A percentile compares a stretch with the other conserved stretches of the same genome.
These are phyloP conservation scores for Haliaeetus leucogaster DNA, from an alignment of 2,113 vertebrate genomes.

Conservation along the genomic window DNA sequence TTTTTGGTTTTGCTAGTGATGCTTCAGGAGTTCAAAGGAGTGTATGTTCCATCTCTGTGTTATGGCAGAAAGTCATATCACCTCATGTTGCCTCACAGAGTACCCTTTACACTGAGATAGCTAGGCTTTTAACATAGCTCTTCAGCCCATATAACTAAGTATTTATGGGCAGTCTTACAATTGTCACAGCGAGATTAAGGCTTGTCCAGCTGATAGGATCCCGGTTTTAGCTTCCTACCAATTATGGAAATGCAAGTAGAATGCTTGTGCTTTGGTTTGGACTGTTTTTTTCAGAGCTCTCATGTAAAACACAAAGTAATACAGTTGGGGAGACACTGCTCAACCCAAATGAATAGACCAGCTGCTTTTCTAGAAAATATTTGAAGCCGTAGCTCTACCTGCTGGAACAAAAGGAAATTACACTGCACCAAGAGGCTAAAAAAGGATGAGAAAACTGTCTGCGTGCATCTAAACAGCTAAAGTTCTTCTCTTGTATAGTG, in stretches of 20 bases:
- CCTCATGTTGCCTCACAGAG: background rate
- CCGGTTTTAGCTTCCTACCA: background rate
- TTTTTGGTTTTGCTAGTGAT: background rate
- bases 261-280: background rate
- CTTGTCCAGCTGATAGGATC: background rate
- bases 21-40: background rate
- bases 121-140: background rate
- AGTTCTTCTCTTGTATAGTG: background rate
- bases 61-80: background rate
- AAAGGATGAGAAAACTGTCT: background rate
- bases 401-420: constrained; percentile 1
- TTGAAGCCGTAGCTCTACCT: constrained; percentile 30
- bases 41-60: background rate
- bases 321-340: background rate
- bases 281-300: background rate
- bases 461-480: background rate
- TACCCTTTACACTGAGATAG: background rate
- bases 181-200: background rate
- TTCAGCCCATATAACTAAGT: background rate
- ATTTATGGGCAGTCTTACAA: background rate
- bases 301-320: background rate
- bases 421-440: background rate
- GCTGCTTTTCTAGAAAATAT: background rate
- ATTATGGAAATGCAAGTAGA: background rate
- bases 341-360: background rate